Evolutionary conservation across 2,113 vertebrate species (phyloP).

Genomic region (Cyanoramphus novaezelandiae): DNA sequence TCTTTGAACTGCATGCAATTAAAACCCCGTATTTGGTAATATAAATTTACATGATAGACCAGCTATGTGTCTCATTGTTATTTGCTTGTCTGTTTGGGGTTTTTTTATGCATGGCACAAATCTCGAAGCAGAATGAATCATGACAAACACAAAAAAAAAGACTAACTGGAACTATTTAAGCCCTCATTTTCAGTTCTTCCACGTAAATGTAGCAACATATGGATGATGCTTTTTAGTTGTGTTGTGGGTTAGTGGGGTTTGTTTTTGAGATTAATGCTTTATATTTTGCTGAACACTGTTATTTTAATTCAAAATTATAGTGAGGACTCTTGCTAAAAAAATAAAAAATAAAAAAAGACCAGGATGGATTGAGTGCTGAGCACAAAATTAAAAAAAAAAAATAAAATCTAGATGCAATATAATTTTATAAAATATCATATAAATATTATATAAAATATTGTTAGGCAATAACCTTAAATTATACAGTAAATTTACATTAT

Average conservation of each 20-base stretch:
- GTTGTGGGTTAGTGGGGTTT: accelerated
- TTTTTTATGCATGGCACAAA: not conserved
- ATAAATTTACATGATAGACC: not conserved
- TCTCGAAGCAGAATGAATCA: not conserved
- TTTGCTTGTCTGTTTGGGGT: not conserved
- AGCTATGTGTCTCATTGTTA: not conserved
- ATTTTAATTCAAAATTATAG: not conserved
- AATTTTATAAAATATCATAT: not conserved
- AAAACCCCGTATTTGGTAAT: not conserved
- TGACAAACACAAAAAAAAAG: not conserved
- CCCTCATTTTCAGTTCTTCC: not conserved
- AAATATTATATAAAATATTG: not conserved
- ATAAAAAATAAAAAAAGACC: no score
- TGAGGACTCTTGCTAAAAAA: not conserved
- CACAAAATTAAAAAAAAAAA: not conserved
- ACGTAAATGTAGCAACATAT: not conserved
- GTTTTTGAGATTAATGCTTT: not conserved
- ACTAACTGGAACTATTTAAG: not conserved
- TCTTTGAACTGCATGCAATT: not conserved
- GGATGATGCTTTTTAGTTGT: not conserved
- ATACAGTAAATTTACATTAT: not conserved
- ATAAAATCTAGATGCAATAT: not conserved
- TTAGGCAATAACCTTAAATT: not conserved
- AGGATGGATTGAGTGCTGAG: not conserved
- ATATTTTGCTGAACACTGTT: not conserved